These are phyloP conservation scores for Nasonia vitripennis DNA, from an alignment of 1,140 invertebrate species.

Conservation along the genomic window DNA sequence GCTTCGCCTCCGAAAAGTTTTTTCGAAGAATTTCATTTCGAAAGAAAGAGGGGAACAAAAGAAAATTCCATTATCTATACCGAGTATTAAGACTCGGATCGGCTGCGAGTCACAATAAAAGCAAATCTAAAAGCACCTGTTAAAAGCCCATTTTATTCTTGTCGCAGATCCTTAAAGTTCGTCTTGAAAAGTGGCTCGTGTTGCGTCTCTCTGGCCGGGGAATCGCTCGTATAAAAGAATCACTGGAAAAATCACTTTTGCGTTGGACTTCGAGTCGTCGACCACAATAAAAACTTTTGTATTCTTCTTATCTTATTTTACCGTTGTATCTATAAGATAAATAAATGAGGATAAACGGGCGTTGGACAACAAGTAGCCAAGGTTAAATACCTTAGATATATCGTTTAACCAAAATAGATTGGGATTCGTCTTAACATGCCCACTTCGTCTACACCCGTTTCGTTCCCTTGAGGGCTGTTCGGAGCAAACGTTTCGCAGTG, in stretches of 20 bases:
- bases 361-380: no score
- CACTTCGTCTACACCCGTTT: no score
- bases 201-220: not conserved
- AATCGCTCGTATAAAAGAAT: not conserved
- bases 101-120: slow-evolving; percentile 6
- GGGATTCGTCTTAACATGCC: no score
- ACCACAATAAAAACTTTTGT: not conserved
- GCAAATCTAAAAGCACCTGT: slow-evolving; percentile 20
- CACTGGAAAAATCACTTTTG: slow-evolving; percentile 19
- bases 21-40: not conserved
- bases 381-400: no score
- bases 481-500: no score
- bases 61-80: slow-evolving; percentile 23
- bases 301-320: not conserved
- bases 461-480: no score
- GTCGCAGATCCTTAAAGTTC: slow-evolving; percentile 19
- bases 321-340: no score
- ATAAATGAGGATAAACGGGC: no score
- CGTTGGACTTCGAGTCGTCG: not conserved
- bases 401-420: no score
- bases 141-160: slow-evolving; percentile 26
- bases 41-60: not conserved
- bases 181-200: not conserved
- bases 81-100: not conserved
- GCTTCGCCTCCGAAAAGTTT: not conserved